Evolutionary conservation across 2,888 invertebrate genomes (phyloP).

Genomic region (Pyralis farinalis): DNA sequence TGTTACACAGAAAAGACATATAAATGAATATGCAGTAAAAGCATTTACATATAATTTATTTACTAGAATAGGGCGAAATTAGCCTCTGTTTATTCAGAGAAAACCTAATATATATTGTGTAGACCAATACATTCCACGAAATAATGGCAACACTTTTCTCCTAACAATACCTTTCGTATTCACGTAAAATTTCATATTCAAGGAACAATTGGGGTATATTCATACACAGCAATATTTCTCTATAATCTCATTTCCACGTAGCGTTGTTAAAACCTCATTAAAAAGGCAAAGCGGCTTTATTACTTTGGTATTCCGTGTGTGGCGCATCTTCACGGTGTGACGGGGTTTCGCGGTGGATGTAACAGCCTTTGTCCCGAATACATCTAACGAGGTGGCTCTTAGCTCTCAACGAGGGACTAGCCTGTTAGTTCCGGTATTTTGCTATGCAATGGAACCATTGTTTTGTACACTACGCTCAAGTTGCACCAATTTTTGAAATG

Average conservation of each 20-base stretch:
- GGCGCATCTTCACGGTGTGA: slow-evolving; percentile 24
- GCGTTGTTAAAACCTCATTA: slow-evolving; percentile 43
- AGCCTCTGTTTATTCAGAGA: too few species aligned
- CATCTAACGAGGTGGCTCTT: slow-evolving; percentile 4
- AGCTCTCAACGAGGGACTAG: not conserved
- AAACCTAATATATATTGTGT: too few species aligned
- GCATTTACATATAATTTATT: too few species aligned
- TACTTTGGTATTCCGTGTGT: slow-evolving; percentile 42
- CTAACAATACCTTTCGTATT: not conserved
- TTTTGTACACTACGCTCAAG: too few species aligned
- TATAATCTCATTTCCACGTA: slow-evolving; percentile 33
- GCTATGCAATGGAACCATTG: too few species aligned
- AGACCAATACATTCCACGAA: not conserved
- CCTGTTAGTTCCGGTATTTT: too few species aligned
- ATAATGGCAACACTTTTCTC: not conserved
- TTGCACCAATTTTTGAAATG: too few species aligned
- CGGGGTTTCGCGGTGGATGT: slow-evolving; percentile 19
- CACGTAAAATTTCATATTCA: slow-evolving; percentile 6
- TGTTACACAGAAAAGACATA: too few species aligned
- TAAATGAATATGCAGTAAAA: too few species aligned
- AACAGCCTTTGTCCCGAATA: not conserved
- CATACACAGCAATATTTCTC: slow-evolving; percentile 22
- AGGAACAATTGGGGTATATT: slow-evolving; percentile 13
- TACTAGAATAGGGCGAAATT: too few species aligned
- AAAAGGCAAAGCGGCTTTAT: slow-evolving; percentile 44